A percentile compares a stretch with the other conserved stretches of the same genome.
Evolutionary conservation across 2,113 vertebrate genomes (phyloP).

Genomic region (Chascanopsetta lugubris): DNA sequence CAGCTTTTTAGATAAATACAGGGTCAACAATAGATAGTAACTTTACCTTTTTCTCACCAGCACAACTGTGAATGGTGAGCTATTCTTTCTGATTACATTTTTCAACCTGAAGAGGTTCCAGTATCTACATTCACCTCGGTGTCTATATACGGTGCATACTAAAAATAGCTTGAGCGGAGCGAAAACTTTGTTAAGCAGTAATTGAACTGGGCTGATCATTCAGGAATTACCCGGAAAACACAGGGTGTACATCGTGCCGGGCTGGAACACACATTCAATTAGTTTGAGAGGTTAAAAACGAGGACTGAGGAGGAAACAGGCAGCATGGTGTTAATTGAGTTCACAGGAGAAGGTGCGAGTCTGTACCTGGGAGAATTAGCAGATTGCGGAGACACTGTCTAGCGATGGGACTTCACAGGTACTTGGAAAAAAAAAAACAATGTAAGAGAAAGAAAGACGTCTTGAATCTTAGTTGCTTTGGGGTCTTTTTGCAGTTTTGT

Average conservation of each 20-base stretch:
- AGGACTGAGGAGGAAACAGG: constrained; percentile 63
- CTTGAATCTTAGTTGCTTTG: constrained; percentile 3
- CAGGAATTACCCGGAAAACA: constrained; percentile 42
- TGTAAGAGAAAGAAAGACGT: not conserved
- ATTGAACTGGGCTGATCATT: constrained; percentile 52
- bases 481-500: too few relatives aligned
- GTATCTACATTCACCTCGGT: constrained; percentile 28
- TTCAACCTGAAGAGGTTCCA: constrained; percentile 8
- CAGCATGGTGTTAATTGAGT: constrained; percentile 82
- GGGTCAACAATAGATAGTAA: constrained; percentile 46
- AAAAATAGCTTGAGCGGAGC: constrained; percentile 29
- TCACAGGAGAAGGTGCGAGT: constrained; percentile 77
- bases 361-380: constrained; percentile 80
- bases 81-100: constrained; percentile 24
- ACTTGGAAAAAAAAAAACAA: constrained; percentile 18
- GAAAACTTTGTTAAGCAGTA: constrained; percentile 33
- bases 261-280: constrained; percentile 74
- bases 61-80: constrained; percentile 14
- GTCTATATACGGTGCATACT: constrained; percentile 16
- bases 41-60: constrained; percentile 19
- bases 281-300: constrained; percentile 75
- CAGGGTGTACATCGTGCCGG: constrained; percentile 29
- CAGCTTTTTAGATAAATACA: constrained; percentile 42
- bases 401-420: constrained; percentile 65
- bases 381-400: constrained; percentile 54